Evolutionary conservation across 2,113 vertebrate genomes (phyloP), one percentile per base, ranked within the genome.

Genomic region (Perca flavescens): DNA sequence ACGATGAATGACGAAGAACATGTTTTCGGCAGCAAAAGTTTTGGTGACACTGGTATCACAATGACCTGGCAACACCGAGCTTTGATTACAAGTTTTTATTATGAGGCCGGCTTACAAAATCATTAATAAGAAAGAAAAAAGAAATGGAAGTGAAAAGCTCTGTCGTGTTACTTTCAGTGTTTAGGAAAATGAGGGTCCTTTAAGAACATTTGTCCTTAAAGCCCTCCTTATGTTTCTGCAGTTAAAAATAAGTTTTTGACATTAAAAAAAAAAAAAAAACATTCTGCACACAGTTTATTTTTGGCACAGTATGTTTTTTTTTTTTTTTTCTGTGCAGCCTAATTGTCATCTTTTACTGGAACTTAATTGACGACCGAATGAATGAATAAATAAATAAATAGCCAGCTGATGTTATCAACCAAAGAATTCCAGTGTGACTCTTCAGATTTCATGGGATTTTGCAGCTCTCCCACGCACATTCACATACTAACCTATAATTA

Each of bases 401-500:
- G 6, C 56, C 66, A 11, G 5, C 9, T 15, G 72, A 85, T 84
- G 71, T 76, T 77, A 80, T 87, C 84, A 70, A 25, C 43, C 40
- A 53, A 62, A 69, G 34, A 69, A 82, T 66, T 66, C 82, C 71
- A 47, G 28, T 34, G n/a, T 53, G 75, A 83, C 46, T 82, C 22
- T 63, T 49, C 31, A 53, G 50, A 62, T 82, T 91, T 92, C 89
- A 91, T 91, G 93, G 87, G 88, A 93, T 81, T 79, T 64, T 91
- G 74, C 50, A 81, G 4, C 43, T 85, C 83, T 90, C 88, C 88
- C 89, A 90, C 74, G 65, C 75, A 64, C 63, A 47, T 66, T 65
- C 46, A 66, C 81, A 67, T 54, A 79, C 71, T 74, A 34, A 76
- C 63, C 87, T 79, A 87, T 78, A 87, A 86, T 91, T 70, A 86